Evolutionary conservation across 2,888 invertebrate species (phyloP), one percentile per base, ranked within the genome.

Genomic region (Plutella xylostella): DNA sequence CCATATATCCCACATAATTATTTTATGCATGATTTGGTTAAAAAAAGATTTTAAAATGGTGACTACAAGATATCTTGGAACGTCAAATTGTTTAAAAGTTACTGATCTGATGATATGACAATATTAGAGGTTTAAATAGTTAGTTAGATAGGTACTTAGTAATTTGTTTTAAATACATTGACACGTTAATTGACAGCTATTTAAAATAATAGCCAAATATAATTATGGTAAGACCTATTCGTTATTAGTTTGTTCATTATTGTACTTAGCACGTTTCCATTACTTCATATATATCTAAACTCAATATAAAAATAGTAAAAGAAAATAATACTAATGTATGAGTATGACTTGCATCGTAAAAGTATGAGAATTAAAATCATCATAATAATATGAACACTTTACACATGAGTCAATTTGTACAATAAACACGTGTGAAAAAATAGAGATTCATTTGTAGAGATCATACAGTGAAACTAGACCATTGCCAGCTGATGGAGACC

Each of bases 391-490:
- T 73, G 75, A 78, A 80, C 73, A 79, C 76, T 79, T 79, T 72
- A 76, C 71, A 76, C 63, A 74, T 71, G 72, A 76, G 70, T 76
- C 67, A 71, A 72, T 80, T 78, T 83, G 76, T 82, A 80, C 75
- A 76, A 78, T 75, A 76, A 77, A 75, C 77, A 37, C 72, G 72
- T 78, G 80, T 83, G 83, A 80, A 83, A 83, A 83, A 83, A 83
- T 83, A 83, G 79, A 82, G 79, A 79, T 80, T 82, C 77, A 76
- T 76, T 78, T 73, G 68, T 72, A 78, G 80, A 83, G 76, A 78
- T 77, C 76, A 70, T 68, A 64, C 80, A 80, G 75, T 83, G 80
- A 83, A 83, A 83, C 82, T 57, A 72, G 73, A 68, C 72, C 80
- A 80, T 83, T 68, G 73, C 66, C 64, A 73, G 77, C 28, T 22